Base-by-base conservation (phyloP, 2,113 vertebrate species). In the Xerus inauris region DNA sequence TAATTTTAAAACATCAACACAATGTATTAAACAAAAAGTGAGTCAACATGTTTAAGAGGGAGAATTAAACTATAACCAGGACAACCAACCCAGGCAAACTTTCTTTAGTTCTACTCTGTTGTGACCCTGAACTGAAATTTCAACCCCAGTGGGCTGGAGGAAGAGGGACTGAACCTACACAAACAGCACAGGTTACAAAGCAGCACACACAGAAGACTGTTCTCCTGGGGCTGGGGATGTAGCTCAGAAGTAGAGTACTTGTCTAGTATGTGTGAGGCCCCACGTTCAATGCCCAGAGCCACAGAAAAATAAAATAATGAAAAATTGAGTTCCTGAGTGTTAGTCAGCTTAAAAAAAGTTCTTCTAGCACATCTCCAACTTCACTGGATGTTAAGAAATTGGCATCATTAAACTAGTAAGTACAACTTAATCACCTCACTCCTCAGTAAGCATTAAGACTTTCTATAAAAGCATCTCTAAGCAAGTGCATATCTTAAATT, bases 1-100 rank as follows among this genome's bases (percentile, higher is more conserved):
- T 81, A 94, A 32, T 76, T 65, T 84, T 86, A 81, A 71, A 89
- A 76, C n/a, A 38, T 83, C 79, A 93, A 8, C 19, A 81, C 13
- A 77, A 64, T 38, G 30, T 28, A 76, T 32, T 64, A 54, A 67
- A 76, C 1, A 91, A 91, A 81, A 72, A 49, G 22, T 4, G n/a
- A 45, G 91, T 47, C 65, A 49, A 22, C 0, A 19, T 2, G 57
- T 67, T 64, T 71, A 73, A 94, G 49, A 69, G 30, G 12, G 28
- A 87, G 28, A 77, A 67, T n/a, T n/a, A 82, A 90, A 59, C 80
- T 19, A 22, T 35, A 49, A 72, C 12, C 42, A 88, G 10, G 16
- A 62, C 6, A 54, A 38, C 64, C 54, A 73, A 51, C 28, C 7
- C 26, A 82, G 42, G 12, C 57, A 64, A 57, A 28, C 62, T 5